phyloP scores from a whole-genome alignment of 2,797 vertebrate genomes.

The Epinephelus coioides region DNA sequence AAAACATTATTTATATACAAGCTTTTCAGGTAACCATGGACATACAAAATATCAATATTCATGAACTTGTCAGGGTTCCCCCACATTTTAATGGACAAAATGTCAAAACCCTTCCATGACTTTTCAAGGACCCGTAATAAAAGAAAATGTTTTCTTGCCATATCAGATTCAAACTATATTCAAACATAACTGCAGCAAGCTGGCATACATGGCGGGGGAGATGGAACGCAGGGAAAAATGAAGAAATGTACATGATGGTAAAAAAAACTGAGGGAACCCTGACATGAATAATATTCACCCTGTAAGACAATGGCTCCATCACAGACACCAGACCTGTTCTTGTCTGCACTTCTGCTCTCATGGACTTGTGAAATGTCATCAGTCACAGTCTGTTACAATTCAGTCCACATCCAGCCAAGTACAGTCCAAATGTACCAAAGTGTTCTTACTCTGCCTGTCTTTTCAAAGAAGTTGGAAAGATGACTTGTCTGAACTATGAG shows the following conservation, averaged over 20 bases:
- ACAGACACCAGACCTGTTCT: neutral
- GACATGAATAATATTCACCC: neutral
- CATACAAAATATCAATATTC: neutral
- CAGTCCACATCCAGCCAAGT: neutral
- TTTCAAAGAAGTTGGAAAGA: neutral
- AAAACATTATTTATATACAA: neutral
- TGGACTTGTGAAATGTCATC: neutral
- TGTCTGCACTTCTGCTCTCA: neutral
- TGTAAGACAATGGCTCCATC: neutral
- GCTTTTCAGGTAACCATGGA: neutral
- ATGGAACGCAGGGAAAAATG: too few relatives aligned
- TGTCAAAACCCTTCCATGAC: too few relatives aligned
- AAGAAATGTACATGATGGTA: too few relatives aligned
- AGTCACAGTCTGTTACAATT: neutral
- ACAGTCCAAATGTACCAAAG: neutral
- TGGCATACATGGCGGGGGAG: too few relatives aligned
- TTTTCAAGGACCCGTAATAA: too few relatives aligned
- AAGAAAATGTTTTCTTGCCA: too few relatives aligned
- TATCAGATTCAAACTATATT: too few relatives aligned
- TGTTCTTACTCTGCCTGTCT: neutral
- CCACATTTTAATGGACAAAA: too few relatives aligned
- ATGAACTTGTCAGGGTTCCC: neutral
- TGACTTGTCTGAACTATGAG: neutral
- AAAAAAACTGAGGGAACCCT: too few relatives aligned
- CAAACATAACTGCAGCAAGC: too few relatives aligned